Evolutionary conservation across 2,797 vertebrate genomes (phyloP), one percentile per base, ranked within the genome.

Genomic region (Poeciliopsis presidionis): DNA sequence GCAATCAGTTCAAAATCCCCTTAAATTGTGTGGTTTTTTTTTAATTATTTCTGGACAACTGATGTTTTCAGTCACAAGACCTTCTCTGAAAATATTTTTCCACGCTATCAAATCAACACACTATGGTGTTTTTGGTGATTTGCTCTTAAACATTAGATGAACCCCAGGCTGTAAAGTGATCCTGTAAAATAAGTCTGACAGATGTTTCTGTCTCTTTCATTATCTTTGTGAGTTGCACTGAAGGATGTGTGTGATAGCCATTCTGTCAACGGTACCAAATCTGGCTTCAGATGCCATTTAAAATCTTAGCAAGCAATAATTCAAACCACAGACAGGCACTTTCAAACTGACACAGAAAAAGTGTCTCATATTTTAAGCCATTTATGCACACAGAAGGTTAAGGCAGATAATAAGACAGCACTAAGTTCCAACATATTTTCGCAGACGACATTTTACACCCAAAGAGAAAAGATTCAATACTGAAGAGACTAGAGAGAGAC

Each of bases 261-360:
- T 77, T 25, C 80, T 83, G 79, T 43, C 80, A 82, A 69, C 84
- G 79, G 73, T 74, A 74, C n/a, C 72, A 77, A 22, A 46, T 82
- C 71, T 90, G 84, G 89, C 85, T 84, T 45, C 72, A 81, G 76
- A 65, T 73, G 81, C 79, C 79, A 87, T 88, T 89, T 89, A 78
- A 91, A 91, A 86, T 86, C 86, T 88, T 81, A 87, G 89, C 89
- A 71, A 83, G 86, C 78, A 84, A 88, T 91, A 91, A 92, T 85
- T 90, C 86, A 92, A 89, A 87, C 73, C 84, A 88, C 85, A 84
- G 78, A 87, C 51, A 79, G 81, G 39, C 84, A 81, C 76, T 74
- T 91, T 84, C 67, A 59, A 84, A 88, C 74, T 84, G 88, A 87
- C 90, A 90, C 67, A 14, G 18, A 73, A 73, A 77, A 61, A 74